A percentile compares a stretch with the other conserved stretches of the same genome.
These are phyloP conservation scores for Anodontia alba DNA, from an alignment of 2,888 invertebrate genomes.

Conservation along the genomic window DNA sequence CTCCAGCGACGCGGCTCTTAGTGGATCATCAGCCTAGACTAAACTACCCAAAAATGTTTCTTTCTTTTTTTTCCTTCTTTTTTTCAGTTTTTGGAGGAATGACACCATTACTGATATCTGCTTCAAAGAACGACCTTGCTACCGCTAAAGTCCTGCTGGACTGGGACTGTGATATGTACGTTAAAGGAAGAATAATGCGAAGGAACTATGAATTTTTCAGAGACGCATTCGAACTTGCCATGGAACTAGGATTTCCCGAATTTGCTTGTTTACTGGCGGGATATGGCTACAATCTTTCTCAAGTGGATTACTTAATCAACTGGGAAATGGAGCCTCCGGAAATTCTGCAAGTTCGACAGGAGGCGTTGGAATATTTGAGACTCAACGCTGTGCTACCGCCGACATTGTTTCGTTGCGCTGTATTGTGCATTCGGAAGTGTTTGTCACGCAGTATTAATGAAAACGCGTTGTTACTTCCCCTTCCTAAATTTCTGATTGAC, in stretches of 20 bases:
- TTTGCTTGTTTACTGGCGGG: conserved; percentile 62
- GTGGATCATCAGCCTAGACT: too few species aligned
- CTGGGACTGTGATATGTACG: conserved; percentile 63
- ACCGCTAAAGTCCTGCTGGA: conserved; percentile 62
- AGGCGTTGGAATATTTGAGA: conserved; percentile 60
- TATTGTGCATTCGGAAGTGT: conserved; percentile 55
- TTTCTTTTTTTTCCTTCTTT: too few species aligned
- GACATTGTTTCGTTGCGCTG: conserved; percentile 54
- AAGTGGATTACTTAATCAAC: conserved; percentile 50
- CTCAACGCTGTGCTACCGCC: conserved; percentile 47
- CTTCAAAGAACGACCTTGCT: conserved; percentile 67
- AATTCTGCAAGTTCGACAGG: conserved; percentile 52
- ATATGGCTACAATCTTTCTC: conserved; percentile 69
- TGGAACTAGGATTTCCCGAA: conserved; percentile 69
- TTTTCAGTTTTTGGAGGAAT: conserved; percentile 73
- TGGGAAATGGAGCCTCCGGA: conserved; percentile 51
- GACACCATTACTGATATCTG: conserved; percentile 70
- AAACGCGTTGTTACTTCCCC: conserved; percentile 61
- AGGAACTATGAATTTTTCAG: conserved; percentile 64
- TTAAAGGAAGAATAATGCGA: conserved; percentile 62
- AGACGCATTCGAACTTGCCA: conserved; percentile 73
- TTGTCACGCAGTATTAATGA: conserved; percentile 52
- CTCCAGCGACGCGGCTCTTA: too few species aligned
- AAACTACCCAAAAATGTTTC: too few species aligned
- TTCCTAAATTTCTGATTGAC: conserved; percentile 70